phyloP scores from a whole-genome alignment of 2,797 vertebrate species.

The Prunella strophiata region DNA sequence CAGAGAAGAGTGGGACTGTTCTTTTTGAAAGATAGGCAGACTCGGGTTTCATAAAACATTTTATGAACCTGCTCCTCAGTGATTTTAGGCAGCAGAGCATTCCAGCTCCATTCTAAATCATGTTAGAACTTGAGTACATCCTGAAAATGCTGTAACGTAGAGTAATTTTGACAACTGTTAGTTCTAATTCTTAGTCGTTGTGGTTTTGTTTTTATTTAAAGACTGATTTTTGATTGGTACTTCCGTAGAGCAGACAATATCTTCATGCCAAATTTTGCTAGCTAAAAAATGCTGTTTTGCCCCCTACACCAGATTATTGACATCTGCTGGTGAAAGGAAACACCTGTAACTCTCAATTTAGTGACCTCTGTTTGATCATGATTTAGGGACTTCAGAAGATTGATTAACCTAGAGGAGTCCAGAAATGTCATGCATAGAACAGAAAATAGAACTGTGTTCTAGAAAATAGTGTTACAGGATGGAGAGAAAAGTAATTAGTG shows the following conservation, averaged over 20 bases:
- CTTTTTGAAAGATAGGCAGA: not conserved
- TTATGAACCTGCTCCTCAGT: not conserved
- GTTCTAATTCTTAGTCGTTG: not conserved
- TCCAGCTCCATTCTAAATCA: not conserved
- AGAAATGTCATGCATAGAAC: accelerated
- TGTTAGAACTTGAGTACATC: not conserved
- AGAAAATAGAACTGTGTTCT: not conserved
- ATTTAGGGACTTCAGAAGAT: not conserved
- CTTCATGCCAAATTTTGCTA: not conserved
- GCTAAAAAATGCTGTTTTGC: not conserved
- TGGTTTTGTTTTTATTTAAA: not conserved
- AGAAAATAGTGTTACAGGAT: not conserved
- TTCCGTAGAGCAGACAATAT: not conserved
- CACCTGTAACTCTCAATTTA: not conserved
- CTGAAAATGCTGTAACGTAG: not conserved
- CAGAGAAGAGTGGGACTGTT: not conserved
- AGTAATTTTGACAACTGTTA: not conserved
- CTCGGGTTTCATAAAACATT: not conserved
- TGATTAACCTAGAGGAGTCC: not conserved
- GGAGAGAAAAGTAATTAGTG: not conserved
- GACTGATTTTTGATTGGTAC: not conserved
- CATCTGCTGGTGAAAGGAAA: not conserved
- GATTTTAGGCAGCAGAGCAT: not conserved
- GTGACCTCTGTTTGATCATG: not conserved
- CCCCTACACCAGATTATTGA: not conserved